Evolutionary conservation across 2,113 vertebrate species (phyloP).

Genomic region (Oceanites oceanicus): DNA sequence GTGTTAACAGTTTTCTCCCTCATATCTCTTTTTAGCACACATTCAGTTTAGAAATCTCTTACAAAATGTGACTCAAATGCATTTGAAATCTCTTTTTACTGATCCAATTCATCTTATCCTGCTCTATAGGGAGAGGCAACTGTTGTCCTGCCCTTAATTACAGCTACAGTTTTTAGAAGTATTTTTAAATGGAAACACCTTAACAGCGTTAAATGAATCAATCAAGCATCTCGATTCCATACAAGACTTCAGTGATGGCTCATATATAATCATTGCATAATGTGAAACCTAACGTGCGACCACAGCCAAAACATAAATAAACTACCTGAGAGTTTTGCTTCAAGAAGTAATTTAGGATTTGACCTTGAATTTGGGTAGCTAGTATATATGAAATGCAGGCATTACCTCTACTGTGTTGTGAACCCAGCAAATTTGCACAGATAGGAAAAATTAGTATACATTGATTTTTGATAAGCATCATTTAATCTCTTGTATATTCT

Average conservation of each 20-base stretch:
- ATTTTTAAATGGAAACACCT: slow-evolving; percentile 18
- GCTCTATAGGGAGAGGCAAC: background rate
- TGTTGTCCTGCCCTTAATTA: background rate
- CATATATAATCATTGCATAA: slow-evolving; percentile 7
- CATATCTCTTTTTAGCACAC: background rate
- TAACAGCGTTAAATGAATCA: background rate
- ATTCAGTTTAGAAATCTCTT: background rate
- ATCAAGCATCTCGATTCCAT: background rate
- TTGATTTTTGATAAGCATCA: slow-evolving; percentile 36
- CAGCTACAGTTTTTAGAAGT: background rate
- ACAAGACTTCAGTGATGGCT: background rate
- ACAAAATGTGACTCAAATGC: background rate
- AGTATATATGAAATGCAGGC: background rate
- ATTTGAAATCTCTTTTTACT: background rate
- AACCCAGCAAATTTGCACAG: background rate
- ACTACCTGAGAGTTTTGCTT: background rate
- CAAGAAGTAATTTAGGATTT: slow-evolving; percentile 14
- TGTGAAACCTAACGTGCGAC: background rate
- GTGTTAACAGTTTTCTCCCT: background rate
- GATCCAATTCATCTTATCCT: background rate
- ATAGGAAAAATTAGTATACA: slow-evolving; percentile 23
- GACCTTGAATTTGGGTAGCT: slow-evolving; percentile 32
- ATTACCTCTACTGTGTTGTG: background rate
- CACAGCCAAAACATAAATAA: slow-evolving; percentile 34
- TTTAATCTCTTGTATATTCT: slow-evolving; percentile 47